Evolutionary conservation across 2,113 vertebrate species (phyloP), one percentile per base, ranked within the genome.

Genomic region (Tragulus kanchil): DNA sequence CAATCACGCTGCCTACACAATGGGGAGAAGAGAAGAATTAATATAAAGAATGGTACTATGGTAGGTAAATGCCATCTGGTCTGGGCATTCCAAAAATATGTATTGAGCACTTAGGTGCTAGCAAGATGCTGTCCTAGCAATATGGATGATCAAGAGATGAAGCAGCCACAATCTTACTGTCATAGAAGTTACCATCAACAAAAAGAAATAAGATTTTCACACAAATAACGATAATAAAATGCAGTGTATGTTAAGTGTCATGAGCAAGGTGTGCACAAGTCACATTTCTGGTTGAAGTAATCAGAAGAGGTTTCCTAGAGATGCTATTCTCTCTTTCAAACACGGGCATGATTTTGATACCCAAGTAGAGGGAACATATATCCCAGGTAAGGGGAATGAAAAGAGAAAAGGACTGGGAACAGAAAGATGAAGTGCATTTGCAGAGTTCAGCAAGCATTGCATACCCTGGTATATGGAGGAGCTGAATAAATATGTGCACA

Each of bases 1-100:
- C 99, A 98, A 99, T 99, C 79, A 99, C 98, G 50, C 99, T 99
- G 87, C 99, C 99, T 99, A 96, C 19, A 78, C 45, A 98, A 77
- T 85, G 85, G 58, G 94, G n/a, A 94, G 28, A 90, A 95, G 21
- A 93, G 69, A 12, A 92, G 48, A 89, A 86, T 86, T 56, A 89
- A 65, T 12, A 9, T 45, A 77, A 92, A 89, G 48, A 82, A 86
- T 0, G 3, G 36, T 58, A 28, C 13, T 42, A 3, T 52, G n/a
- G 6, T 3, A 6, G 45, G 58, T 50, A 50, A 81, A 96, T 28
- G 26, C n/a, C 91, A 61, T 7, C 16, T 50, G 58, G 58, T 78
- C 59, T 56, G 67, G n/a, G 12, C 2, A 84, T 59, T 62, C 5
- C 42, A 69, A 54, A 93, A 91, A 81, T 23, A 85, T 31, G 21